phyloP scores from a whole-genome alignment of 2,888 invertebrate genomes.

The Metacarcinus magister region DNA sequence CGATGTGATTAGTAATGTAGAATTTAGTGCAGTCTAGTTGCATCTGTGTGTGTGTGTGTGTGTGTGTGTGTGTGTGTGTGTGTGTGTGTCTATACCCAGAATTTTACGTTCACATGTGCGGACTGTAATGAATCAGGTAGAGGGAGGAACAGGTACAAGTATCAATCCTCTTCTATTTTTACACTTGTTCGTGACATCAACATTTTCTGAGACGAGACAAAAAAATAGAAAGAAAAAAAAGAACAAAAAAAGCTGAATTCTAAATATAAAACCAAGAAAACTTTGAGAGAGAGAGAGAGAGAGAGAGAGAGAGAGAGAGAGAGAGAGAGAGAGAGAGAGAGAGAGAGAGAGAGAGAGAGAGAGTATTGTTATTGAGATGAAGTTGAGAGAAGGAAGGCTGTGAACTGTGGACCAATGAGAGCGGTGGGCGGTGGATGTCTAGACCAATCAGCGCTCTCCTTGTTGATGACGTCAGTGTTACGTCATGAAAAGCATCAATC shows the following conservation, averaged over 20 bases:
- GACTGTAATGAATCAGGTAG: too few species aligned
- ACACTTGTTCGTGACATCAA: neutral
- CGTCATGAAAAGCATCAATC: neutral
- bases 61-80: too few species aligned
- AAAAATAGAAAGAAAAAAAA: neutral
- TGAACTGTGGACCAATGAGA: neutral
- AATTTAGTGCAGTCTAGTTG: too few species aligned
- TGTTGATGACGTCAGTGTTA: neutral
- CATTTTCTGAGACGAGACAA: neutral
- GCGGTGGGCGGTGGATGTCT: neutral
- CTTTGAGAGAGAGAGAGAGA: neutral
- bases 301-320: slow-evolving; percentile 27
- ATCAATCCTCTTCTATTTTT: neutral
- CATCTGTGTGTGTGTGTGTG: too few species aligned
- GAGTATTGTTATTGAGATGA: neutral
- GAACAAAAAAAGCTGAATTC: neutral
- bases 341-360: slow-evolving; percentile 39
- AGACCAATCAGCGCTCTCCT: neutral
- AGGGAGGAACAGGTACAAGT: neutral
- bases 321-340: slow-evolving; percentile 39
- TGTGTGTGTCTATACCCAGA: too few species aligned
- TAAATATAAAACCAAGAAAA: too few species aligned
- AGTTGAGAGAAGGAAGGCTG: neutral
- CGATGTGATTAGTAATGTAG: too few species aligned
- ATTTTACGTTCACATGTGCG: too few species aligned